Evolutionary conservation across 2,888 invertebrate genomes (phyloP).

Genomic region (Sympetrum striolatum): DNA sequence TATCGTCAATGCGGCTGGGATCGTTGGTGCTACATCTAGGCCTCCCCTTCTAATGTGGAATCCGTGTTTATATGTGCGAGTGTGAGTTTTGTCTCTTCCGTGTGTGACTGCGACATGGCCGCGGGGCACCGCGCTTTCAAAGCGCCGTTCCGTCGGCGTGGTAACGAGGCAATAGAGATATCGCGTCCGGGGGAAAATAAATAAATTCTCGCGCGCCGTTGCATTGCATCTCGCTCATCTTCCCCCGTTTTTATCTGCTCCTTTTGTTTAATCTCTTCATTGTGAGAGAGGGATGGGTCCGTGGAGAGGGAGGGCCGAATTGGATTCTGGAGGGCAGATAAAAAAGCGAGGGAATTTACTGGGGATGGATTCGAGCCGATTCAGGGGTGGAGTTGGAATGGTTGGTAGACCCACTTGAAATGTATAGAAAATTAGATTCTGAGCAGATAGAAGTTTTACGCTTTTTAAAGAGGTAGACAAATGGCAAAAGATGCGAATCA

Average conservation of each 20-base stretch:
- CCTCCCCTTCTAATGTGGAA: conserved; percentile 16
- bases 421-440: no score
- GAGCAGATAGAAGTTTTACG: no score
- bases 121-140: conserved; percentile 32
- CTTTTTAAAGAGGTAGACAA: no score
- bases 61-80: not conserved
- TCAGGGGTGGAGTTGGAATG: no score
- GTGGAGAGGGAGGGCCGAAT: no score
- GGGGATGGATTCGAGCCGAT: no score
- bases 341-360: no score
- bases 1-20: conserved; percentile 13
- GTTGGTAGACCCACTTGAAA: no score
- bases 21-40: not conserved
- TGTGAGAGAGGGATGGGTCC: not conserved
- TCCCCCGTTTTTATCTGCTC: not conserved
- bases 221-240: not conserved
- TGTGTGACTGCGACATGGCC: conserved; percentile 24
- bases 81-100: not conserved
- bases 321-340: no score
- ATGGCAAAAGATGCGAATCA: no score
- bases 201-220: not conserved
- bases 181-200: not conserved
- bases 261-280: not conserved
- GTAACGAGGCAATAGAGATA: conserved; percentile 34
- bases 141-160: conserved; percentile 28